Conservation (phyloP, 1,140 invertebrate species). For the Drosophila mayri region DNA sequence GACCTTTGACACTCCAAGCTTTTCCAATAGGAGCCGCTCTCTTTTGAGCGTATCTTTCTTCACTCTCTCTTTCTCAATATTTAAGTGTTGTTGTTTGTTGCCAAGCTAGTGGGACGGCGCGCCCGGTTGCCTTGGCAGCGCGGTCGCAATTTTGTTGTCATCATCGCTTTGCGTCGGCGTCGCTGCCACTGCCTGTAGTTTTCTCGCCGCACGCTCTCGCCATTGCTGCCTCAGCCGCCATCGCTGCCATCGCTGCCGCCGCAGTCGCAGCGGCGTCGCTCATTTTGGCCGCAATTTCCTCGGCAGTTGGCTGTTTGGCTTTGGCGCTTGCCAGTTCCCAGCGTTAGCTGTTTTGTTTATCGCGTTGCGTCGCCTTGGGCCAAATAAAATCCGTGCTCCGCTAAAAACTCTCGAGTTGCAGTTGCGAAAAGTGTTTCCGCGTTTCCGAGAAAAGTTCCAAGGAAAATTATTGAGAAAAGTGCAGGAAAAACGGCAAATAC, state of each 20-base stretch:
- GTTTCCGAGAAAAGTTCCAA: conserved; percentile 3
- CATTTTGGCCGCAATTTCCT: conserved; percentile 60
- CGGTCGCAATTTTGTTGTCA: conserved; percentile 54
- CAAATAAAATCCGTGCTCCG: conserved; percentile 31
- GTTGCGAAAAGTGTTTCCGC: conserved; percentile 20
- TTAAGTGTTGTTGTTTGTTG: conserved; percentile 28
- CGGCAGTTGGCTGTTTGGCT: conserved; percentile 57
- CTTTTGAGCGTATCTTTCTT: conserved; percentile 19
- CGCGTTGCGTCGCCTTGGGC: conserved; percentile 28
- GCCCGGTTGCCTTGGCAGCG: conserved; percentile 55
- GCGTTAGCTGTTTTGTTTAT: conserved; percentile 39
- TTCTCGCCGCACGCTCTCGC: conserved; percentile 40
- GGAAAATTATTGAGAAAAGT: conserved; percentile 14
- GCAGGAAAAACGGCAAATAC: conserved; percentile 9
- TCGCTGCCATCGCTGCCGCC: conserved; percentile 1
- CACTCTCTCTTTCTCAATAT: background rate
- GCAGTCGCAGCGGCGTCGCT: conserved; percentile 36
- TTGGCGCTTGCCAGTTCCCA: conserved; percentile 40
- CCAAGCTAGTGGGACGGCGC: conserved; percentile 24
- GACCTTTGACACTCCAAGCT: conserved; percentile 15
- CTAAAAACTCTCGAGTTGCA: conserved; percentile 31
- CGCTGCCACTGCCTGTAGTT: conserved; percentile 38
- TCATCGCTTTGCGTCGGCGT: conserved; percentile 43
- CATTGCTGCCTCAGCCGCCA: conserved; percentile 22
- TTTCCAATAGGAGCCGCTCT: conserved; percentile 15